Conservation (phyloP, 2,888 invertebrate genomes). For the Acanthosoma haemorrhoidale region DNA sequence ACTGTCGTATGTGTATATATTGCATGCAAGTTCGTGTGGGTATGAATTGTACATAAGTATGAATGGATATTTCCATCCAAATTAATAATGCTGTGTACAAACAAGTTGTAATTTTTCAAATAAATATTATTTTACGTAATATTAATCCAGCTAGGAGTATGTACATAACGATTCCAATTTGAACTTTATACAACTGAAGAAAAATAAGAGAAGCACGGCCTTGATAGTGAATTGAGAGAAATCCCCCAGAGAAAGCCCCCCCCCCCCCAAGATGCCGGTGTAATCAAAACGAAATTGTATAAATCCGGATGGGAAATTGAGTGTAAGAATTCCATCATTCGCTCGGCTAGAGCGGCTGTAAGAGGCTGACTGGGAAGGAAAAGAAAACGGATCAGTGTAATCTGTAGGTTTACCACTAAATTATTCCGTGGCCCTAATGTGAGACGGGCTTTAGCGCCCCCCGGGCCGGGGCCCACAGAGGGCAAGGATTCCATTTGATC, state of each 20-base stretch:
- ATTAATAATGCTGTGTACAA: too few relatives aligned
- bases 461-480: neutral
- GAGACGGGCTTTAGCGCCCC: neutral
- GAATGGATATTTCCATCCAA: too few relatives aligned
- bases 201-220: neutral
- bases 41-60: too few relatives aligned
- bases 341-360: neutral
- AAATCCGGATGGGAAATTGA: conserved; percentile 18
- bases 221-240: neutral
- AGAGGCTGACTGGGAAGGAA: conserved; percentile 10
- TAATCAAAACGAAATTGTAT: conserved; percentile 25
- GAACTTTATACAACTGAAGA: neutral
- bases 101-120: too few relatives aligned
- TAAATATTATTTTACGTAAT: too few relatives aligned
- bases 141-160: too few relatives aligned
- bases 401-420: conserved; percentile 8
- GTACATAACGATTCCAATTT: neutral
- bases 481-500: too few relatives aligned
- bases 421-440: conserved; percentile 1
- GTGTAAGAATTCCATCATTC: conserved; percentile 19
- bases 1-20: too few relatives aligned
- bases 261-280: neutral
- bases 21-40: too few relatives aligned
- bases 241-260: neutral
- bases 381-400: conserved; percentile 8